Base-by-base conservation (phyloP, 64 coral and sea anemone genomes). In the Stylophora pistillata region DNA sequence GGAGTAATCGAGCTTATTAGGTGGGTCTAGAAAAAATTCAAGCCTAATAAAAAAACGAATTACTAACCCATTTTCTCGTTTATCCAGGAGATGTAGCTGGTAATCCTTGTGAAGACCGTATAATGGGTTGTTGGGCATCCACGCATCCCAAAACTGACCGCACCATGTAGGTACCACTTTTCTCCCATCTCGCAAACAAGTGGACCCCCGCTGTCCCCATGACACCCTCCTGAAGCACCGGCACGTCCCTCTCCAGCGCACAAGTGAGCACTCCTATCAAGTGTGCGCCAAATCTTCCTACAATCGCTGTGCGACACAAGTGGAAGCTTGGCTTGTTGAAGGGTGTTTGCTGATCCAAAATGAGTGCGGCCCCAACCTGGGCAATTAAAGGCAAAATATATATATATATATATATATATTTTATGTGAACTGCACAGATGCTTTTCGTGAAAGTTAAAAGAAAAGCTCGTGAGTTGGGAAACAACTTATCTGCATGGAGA, bases 101-200 rank as follows among this genome's bases (percentile, higher is more conserved):
- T 88, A 5, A 95, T 61, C 18, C 94, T 71, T n/a, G 90, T 59
- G 47, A 96, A 96, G 13, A 96, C 94, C 3, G 94, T 96, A 77
- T 86, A 91, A 34, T 78, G 64, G 30, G 90, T 96, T 15, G 94
- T 96, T 13, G 90, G 91, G 27, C 91, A 93, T 21, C 76, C 78
- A 3, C 89, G 64, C 58, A 92, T 77, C 10, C 90, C 90, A 31
- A 96, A 96, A 31, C 94, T 96, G 16, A 96, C 94, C 6, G 93
- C 89, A 10, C 94, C 94, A 37, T 92, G 94, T 11, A 89, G 73
- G 79, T 79, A 53, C 91, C 86, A 93, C 1, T 26, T 58, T 13
- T 78, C 78, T 76, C 71, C 66, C 28, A 89, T 56, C 30, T 92
- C 85, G n/a, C 94, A 96, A 2, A 84, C 94, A 58, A 96, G 87